phyloP scores from a whole-genome alignment of 2,888 invertebrate genomes.

The Hyppa rectilinea region DNA sequence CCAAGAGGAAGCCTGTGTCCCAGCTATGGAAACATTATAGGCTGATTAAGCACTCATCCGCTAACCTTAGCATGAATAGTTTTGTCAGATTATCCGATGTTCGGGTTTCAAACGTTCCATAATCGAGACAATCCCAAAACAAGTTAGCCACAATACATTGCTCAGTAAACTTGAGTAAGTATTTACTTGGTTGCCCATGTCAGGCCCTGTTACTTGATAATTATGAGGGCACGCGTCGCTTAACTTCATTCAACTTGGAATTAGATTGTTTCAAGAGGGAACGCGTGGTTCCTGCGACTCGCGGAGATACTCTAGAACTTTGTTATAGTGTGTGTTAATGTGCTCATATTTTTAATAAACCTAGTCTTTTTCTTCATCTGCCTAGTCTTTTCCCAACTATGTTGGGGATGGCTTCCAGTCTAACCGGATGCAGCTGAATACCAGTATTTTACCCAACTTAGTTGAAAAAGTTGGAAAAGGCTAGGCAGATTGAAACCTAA shows the following conservation, averaged over 20 bases:
- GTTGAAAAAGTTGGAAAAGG: too few species aligned
- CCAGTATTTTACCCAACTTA: too few species aligned
- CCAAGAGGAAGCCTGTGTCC: too few species aligned
- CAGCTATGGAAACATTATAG: too few species aligned
- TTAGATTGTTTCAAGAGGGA: conserved; percentile 63
- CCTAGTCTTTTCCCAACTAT: too few species aligned
- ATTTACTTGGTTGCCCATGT: conserved; percentile 50
- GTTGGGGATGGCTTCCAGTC: too few species aligned
- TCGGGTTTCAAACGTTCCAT: neutral
- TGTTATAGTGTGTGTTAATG: conserved; percentile 10
- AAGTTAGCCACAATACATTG: neutral
- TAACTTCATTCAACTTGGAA: conserved; percentile 67
- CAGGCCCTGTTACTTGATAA: conserved; percentile 53
- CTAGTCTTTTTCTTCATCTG: too few species aligned
- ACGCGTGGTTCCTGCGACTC: conserved; percentile 7
- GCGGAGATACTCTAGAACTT: conserved; percentile 30
- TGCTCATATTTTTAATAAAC: too few species aligned
- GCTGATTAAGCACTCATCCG: neutral
- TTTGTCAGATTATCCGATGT: neutral
- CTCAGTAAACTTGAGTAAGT: conserved; percentile 26
- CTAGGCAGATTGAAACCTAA: too few species aligned
- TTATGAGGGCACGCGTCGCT: conserved; percentile 55
- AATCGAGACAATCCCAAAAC: neutral
- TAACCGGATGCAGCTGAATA: too few species aligned
- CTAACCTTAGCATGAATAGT: neutral